Evolutionary conservation across 2,113 vertebrate genomes (phyloP).

Genomic region (Podocnemis expansa): DNA sequence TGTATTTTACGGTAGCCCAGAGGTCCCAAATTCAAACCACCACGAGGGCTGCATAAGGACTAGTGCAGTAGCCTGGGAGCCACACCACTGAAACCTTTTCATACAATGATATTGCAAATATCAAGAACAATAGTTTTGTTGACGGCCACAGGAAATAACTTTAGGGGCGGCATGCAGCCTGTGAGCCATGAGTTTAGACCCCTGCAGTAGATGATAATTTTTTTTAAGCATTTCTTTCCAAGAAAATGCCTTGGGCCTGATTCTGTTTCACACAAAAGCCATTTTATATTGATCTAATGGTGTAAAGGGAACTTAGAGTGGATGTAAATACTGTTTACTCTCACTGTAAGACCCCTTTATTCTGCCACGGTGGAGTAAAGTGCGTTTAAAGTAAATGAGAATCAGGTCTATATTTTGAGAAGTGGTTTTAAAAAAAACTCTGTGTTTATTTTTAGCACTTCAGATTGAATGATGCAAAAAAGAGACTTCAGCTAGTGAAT

Average conservation of each 20-base stretch:
- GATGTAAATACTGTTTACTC: not conserved
- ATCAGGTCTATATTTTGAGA: not conserved
- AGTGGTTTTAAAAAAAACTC: not conserved
- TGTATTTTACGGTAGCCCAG: no score
- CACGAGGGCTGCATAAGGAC: no score
- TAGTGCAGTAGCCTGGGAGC: no score
- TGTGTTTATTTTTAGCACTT: not conserved
- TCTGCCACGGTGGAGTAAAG: not conserved
- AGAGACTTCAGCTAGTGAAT: not conserved
- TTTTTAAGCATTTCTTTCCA: not conserved
- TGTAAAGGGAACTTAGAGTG: not conserved
- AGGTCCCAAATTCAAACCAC: no score
- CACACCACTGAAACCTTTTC: no score
- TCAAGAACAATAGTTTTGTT: no score
- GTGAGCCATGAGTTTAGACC: no score
- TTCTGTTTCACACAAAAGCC: not conserved
- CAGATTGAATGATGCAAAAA: not conserved
- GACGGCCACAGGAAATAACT: no score
- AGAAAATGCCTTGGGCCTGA: accelerated
- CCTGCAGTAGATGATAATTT: constrained; percentile 20
- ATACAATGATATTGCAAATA: no score
- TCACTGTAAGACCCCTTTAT: not conserved
- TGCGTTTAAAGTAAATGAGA: constrained; percentile 17
- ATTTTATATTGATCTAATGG: not conserved
- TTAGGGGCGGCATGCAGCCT: no score